These are phyloP conservation scores for Drosophila bipectinata DNA, from an alignment of 1,140 invertebrate species.

Conservation along the genomic window DNA sequence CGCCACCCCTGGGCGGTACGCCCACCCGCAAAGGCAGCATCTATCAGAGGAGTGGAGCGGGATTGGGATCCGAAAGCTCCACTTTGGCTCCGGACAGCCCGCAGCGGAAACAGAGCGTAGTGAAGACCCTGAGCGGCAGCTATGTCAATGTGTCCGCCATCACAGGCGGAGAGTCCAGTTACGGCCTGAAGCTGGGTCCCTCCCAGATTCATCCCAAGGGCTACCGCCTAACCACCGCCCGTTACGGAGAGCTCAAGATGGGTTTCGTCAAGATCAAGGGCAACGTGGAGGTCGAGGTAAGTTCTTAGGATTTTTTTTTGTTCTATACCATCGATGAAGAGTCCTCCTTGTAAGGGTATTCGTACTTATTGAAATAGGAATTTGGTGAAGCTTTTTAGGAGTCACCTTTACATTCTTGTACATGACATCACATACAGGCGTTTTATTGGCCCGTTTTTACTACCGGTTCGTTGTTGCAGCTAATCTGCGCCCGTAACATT, in stretches of 20 bases:
- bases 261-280: constrained; percentile 95
- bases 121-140: constrained; percentile 65
- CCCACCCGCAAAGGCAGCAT: constrained; percentile 73
- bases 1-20: constrained; percentile 50
- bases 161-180: constrained; percentile 72
- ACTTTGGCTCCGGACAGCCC: constrained; percentile 39
- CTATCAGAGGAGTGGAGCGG: constrained; percentile 55
- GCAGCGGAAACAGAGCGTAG: constrained; percentile 71
- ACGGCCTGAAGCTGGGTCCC: constrained; percentile 88
- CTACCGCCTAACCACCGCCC: constrained; percentile 87
- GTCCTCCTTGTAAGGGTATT: too few relatives aligned
- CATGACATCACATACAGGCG: neutral
- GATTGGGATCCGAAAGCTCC: neutral
- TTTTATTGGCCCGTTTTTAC: constrained; percentile 16
- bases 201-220: constrained; percentile 91
- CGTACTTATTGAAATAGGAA: neutral
- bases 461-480: constrained; percentile 44
- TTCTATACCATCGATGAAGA: too few relatives aligned
- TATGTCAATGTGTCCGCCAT: constrained; percentile 61
- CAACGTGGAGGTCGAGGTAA: constrained; percentile 95
- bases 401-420: neutral
- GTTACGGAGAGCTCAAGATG: constrained; percentile 92
- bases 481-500: constrained; percentile 85
- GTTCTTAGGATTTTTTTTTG: constrained; percentile 44
- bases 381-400: neutral